A percentile compares a stretch with the other conserved stretches of the same genome.
Conservation (phyloP, 2,113 vertebrate species). For the Oryctolagus cuniculus region DNA sequence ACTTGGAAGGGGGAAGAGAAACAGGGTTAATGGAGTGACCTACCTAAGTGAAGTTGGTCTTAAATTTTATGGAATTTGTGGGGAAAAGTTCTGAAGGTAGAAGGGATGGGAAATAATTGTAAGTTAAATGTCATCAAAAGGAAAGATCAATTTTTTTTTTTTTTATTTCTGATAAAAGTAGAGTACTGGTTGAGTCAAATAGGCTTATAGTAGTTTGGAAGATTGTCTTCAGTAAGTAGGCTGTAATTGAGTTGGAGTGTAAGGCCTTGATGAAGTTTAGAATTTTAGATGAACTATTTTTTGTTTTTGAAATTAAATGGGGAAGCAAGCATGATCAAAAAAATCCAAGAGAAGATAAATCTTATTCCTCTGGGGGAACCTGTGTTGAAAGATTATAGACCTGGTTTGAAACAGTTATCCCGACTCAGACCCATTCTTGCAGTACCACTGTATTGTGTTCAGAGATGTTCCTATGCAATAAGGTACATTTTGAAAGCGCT, state of each 20-base stretch:
- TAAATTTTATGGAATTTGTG: slow-evolving; percentile 48
- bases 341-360: slow-evolving; percentile 24
- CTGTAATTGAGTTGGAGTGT: slow-evolving; percentile 35
- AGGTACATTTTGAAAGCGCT: slow-evolving; percentile 34
- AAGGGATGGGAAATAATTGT: not conserved
- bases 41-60: slow-evolving; percentile 44
- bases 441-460: not conserved
- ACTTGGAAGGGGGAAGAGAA: not conserved
- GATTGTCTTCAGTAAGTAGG: not conserved
- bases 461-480: slow-evolving; percentile 32
- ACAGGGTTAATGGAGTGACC: not conserved
- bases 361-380: not conserved
- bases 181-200: slow-evolving; percentile 27
- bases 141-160: not conserved
- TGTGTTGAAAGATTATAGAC: slow-evolving; percentile 16
- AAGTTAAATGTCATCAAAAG: not conserved
- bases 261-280: slow-evolving; percentile 52
- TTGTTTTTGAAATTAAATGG: slow-evolving; percentile 58
- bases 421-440: not conserved
- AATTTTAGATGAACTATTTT: slow-evolving; percentile 55
- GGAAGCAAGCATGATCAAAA: not conserved
- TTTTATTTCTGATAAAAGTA: not conserved
- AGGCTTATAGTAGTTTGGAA: slow-evolving; percentile 25
- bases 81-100: slow-evolving; percentile 29
- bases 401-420: not conserved